These are phyloP conservation scores for Laspeyria flexula DNA, from an alignment of 2,888 invertebrate genomes.

Conservation along the genomic window DNA sequence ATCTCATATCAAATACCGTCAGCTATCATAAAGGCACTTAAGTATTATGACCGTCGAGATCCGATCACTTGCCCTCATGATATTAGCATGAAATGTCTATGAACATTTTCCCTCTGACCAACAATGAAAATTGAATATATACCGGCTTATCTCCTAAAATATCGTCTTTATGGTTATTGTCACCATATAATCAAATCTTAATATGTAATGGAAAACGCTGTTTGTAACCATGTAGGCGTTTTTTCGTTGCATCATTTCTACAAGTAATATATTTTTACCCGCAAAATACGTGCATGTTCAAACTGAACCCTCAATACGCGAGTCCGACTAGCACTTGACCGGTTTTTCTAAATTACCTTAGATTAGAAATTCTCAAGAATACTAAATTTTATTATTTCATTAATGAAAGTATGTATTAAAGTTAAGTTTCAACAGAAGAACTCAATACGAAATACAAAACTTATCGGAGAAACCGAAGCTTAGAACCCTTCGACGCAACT, in stretches of 20 bases:
- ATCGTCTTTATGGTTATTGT: conserved; percentile 16
- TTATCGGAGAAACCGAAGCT: not conserved
- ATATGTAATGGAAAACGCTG: no score
- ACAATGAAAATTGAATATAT: conserved; percentile 42
- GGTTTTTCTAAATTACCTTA: no score
- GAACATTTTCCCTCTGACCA: conserved; percentile 43
- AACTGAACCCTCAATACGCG: no score
- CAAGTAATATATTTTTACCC: no score
- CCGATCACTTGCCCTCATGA: conserved; percentile 43
- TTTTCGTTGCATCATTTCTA: no score
- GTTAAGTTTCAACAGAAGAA: no score
- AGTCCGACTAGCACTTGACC: no score
- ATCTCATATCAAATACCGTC: conserved; percentile 41
- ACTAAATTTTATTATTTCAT: no score
- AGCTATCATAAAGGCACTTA: conserved; percentile 45
- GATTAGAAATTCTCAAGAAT: no score
- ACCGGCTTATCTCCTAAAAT: conserved; percentile 20
- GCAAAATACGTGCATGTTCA: no score
- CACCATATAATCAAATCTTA: conserved; percentile 12
- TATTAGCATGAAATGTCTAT: conserved; percentile 48
- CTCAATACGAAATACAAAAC: not conserved
- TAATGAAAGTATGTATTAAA: no score
- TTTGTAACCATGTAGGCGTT: no score
- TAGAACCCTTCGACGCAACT: not conserved
- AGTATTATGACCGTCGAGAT: conserved; percentile 39